Evolutionary conservation across 1,140 invertebrate species (phyloP), one percentile per base, ranked within the genome.

Genomic region (Leptoteleia sp.): DNA sequence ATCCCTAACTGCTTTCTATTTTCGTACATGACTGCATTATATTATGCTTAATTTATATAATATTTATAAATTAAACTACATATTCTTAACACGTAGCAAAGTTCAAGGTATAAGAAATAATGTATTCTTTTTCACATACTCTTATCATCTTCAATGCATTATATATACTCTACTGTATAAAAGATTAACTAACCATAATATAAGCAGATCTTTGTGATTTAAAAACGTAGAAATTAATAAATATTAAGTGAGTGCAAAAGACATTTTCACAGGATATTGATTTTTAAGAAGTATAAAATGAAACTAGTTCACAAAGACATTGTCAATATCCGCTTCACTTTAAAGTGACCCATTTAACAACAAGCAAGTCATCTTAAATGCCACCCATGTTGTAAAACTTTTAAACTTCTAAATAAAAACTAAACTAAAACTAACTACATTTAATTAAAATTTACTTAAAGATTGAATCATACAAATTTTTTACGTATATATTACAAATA

Each of bases 91-190:
- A 40, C 15, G 7, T 15, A 29, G 1, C 8, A 42, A 61, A 61
- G 55, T 43, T 71, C 55, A 57, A 62, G 55, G 55, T 43, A 13
- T 33, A 25, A 31, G 11, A 11, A 12, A 54, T 48, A n/a, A n/a
- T n/a, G n/a, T n/a, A n/a, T n/a, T n/a, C 25, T 25, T 12, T 42
- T 29, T 16, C 12, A 8, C 35, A 45, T 31, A 40, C 35, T 38
- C 59, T 62, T 54, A 12, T 54, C 25, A 31, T 50, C 19, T 54
- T 19, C 12, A 16, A 15, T 35, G 33, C 35, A 33, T n/a, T 45
- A 15, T 33, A 27, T 11, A 12, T 38, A 38, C 13, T 38, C 35
- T 37, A 38, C 17, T 13, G 25, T 27, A 31, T 9, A 55, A 55
- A 29, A 19, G 22, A 55, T 42, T 40, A 22, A 35, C 22, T 4